Conservation (phyloP, 1,140 invertebrate species). For the Neoseiulus cucumeris region DNA sequence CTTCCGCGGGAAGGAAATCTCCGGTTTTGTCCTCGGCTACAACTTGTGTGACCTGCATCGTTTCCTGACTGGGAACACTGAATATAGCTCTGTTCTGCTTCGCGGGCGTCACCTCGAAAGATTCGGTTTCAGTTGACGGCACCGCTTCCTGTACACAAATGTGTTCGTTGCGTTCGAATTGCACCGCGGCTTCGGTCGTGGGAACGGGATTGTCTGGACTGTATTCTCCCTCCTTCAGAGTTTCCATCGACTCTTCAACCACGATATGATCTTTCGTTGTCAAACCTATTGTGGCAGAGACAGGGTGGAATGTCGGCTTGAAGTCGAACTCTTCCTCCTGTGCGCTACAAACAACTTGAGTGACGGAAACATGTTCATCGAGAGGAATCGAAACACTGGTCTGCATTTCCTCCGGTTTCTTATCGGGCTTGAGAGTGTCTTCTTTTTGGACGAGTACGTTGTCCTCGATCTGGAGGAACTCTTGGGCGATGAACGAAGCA, state of each 20-base stretch:
- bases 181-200: conserved; percentile 3
- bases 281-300: not conserved
- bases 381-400: conserved; percentile 15
- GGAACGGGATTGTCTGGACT: not conserved
- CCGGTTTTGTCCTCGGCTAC: conserved; percentile 14
- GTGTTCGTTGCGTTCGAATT: not conserved
- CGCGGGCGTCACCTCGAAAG: not conserved
- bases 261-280: not conserved
- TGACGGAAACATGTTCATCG: conserved; percentile 17
- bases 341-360: conserved; percentile 11
- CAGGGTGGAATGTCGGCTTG: not conserved
- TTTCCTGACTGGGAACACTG: conserved; percentile 12
- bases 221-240: not conserved
- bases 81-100: conserved; percentile 13
- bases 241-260: not conserved
- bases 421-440: conserved; percentile 12
- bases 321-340: conserved; percentile 14
- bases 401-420: conserved; percentile 15
- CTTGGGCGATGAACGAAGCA: conserved; percentile 14
- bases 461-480: conserved; percentile 15
- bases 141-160: not conserved
- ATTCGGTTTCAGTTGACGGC: not conserved
- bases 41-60: conserved; percentile 8
- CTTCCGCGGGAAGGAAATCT: conserved; percentile 9
- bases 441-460: conserved; percentile 11